Conservation (phyloP, 2,888 invertebrate species). For the Sarcophaga carnaria region DNA sequence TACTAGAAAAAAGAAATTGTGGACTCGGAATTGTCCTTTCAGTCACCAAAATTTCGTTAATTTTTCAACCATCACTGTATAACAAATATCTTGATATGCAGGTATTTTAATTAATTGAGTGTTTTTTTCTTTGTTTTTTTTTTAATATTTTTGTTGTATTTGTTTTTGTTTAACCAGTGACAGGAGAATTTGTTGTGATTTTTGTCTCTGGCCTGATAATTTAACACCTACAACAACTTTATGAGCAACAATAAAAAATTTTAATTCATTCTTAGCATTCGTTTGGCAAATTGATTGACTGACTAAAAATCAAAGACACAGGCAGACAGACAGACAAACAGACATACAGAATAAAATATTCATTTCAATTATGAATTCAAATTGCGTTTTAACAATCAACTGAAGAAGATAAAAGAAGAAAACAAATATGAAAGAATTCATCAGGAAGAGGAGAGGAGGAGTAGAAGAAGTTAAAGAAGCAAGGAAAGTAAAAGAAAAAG, state of each 20-base stretch:
- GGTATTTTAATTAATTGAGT: background rate
- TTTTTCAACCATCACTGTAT: constrained; percentile 3
- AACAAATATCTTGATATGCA: background rate
- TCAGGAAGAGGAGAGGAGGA: background rate
- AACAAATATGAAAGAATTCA: background rate
- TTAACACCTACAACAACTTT: constrained; percentile 52
- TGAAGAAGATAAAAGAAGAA: constrained; percentile 2
- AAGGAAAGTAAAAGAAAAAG: background rate
- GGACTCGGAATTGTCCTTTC: too few relatives aligned
- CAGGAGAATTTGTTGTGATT: constrained; percentile 7
- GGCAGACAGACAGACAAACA: background rate
- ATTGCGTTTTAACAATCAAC: constrained; percentile 64
- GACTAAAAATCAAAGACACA: background rate
- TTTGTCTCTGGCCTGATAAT: constrained; percentile 31
- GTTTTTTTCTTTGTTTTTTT: background rate
- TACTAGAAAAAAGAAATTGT: too few relatives aligned
- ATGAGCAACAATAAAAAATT: constrained; percentile 16
- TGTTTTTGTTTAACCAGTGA: background rate
- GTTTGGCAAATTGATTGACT: background rate
- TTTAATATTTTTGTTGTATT: background rate
- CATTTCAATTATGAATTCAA: constrained; percentile 62
- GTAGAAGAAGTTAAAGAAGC: background rate
- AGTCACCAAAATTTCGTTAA: too few relatives aligned
- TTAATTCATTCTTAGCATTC: constrained; percentile 16
- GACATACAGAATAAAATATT: background rate